Evolutionary conservation across 2,797 vertebrate species (phyloP), one percentile per base, ranked within the genome.

Genomic region (Sebastes vulpes): DNA sequence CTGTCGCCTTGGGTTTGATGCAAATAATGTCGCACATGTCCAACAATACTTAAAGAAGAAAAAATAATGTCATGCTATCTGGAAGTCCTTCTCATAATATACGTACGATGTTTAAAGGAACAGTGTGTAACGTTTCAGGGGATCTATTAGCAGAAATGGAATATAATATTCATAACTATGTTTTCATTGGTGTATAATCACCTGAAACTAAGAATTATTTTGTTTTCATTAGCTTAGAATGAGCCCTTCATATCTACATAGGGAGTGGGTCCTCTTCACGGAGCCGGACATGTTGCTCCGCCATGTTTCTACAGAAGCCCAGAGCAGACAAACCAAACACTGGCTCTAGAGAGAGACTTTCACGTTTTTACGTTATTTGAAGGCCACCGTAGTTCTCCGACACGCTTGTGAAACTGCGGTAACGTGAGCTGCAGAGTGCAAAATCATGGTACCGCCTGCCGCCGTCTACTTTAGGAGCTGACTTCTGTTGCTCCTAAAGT

Each of bases 1-100:
- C 75, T 42, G 20, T 35, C 2, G 6, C 50, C 48, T 60, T 72
- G 23, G 48, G 50, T 67, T 82, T 79, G 42, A 72, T 78, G 61
- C 63, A 84, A 78, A 77, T 65, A 31, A 20, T 31, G 5, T 9
- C 8, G 12, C n/a, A 48, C 6, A 46, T 61, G 35, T 70, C 16
- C 11, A 83, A 69, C 38, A 56, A 29, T 52, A 73, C 9, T 56
- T 38, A 56, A 59, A 42, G 32, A 59, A 65, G 50, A 26, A 38
- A 71, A 32, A 57, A 53, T 18, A 4, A 56, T 65, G 23, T 58
- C 1, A 67, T 58, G 46, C 66, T 52, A 35, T 57, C 38, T 60
- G 6, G 59, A 70, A 56, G 58, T 71, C 31, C 2, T 42, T 59
- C 38, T 63, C 23, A 28, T 1, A n/a, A 14, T 52, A 25, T 21